phyloP scores from a whole-genome alignment of 2,113 vertebrate genomes.

The Clarias magur region DNA sequence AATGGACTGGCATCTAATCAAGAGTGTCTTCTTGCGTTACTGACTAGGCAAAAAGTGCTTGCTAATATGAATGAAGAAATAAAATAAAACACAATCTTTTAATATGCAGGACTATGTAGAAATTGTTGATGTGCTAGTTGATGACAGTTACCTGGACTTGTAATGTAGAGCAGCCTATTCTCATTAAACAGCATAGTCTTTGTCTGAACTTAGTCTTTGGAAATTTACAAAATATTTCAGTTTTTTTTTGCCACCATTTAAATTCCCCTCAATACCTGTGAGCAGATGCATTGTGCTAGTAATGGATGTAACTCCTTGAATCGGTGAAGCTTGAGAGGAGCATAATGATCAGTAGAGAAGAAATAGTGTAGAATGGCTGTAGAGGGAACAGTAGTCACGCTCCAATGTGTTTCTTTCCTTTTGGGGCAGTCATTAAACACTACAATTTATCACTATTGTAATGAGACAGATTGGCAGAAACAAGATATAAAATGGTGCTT shows the following conservation, averaged over 20 bases:
- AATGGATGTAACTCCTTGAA: conserved; percentile 35
- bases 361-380: conserved; percentile 12
- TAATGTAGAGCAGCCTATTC: not conserved
- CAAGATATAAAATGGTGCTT: conserved; percentile 5
- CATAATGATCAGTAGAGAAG: not conserved
- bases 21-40: not conserved
- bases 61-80: not conserved
- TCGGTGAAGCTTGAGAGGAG: conserved; percentile 14
- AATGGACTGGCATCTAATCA: not conserved
- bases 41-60: not conserved
- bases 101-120: not conserved
- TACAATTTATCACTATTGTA: conserved; percentile 38
- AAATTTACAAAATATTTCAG: not conserved
- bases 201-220: not conserved
- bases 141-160: not conserved
- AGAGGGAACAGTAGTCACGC: conserved; percentile 25
- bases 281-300: conserved; percentile 39
- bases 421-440: conserved; percentile 20
- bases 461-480: conserved; percentile 29
- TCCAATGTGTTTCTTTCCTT: conserved; percentile 5
- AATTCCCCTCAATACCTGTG: conserved; percentile 9
- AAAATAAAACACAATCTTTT: not conserved
- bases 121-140: not conserved
- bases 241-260: not conserved
- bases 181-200: not conserved